Evolutionary conservation across 2,888 invertebrate species (phyloP), one percentile per base, ranked within the genome.

Genomic region (Tinea trinotella): DNA sequence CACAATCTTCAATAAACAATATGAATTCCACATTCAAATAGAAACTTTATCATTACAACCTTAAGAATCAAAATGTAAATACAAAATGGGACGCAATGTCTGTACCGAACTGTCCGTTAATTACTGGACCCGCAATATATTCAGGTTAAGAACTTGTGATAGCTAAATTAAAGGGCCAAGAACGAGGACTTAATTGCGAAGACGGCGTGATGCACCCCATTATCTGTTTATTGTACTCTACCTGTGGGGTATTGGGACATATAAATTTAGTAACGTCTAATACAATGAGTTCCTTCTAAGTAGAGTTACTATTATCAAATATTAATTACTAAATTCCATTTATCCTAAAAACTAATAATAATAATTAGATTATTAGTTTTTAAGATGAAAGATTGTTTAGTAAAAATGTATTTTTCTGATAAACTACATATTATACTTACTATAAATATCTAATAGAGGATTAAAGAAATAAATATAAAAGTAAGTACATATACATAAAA

Each of bases 111-210:
- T 50, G 50, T 50, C 50, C 50, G 61, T 70, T 73, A 74, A 76
- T 76, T 73, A 73, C 70, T 66, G 60, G 58, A 56, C 60, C 59
- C 61, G 68, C 68, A 62, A 73, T 76, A 76, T 71, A 76, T 75
- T 73, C 66, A 68, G 66, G 68, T 67, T 70, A 74, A 73, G 71
- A 70, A 68, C 68, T 66, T 64, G 65, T 68, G 74, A 76, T 74
- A 70, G 71, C 71, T 71, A 71, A 78, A 78, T 78, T 71, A 76
- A 71, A 74, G 73, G n/a, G 65, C 64, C 64, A 62, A 64, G 70
- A 62, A 67, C 63, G 68, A 67, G 62, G 66, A 57, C 66, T 73
- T 77, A 75, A 76, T 74, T 76, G 70, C 69, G 60, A 54, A 52
- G 54, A 57, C 62, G 63, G 70, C 68, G 71, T 70, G 19, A 46